Percentiles rank a stretch among this genome's conserved stretches.
phyloP scores from a whole-genome alignment of 2,113 vertebrate genomes.

The Morone chrysops region DNA sequence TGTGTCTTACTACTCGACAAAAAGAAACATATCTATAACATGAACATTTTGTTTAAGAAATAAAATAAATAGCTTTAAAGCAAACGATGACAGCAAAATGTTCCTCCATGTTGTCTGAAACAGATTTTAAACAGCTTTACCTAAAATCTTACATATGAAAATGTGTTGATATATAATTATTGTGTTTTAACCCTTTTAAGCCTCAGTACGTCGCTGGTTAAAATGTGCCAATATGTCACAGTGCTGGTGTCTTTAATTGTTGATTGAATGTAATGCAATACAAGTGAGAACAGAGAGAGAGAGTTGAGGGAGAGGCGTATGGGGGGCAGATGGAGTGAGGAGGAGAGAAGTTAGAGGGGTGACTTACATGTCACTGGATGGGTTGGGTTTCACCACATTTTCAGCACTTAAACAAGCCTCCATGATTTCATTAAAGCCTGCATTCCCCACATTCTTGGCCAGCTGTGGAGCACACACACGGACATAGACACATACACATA shows the following conservation, averaged over 20 bases:
- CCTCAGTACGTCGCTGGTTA: background rate
- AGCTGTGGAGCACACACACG: constrained; percentile 85
- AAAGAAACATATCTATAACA: too few relatives aligned
- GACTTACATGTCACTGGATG: constrained; percentile 97
- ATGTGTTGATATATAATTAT: too few relatives aligned
- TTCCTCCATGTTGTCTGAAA: too few relatives aligned
- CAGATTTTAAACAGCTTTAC: too few relatives aligned
- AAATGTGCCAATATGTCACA: background rate
- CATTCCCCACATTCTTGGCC: constrained; percentile 99
- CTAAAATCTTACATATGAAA: too few relatives aligned
- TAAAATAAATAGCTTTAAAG: too few relatives aligned
- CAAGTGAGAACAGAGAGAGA: background rate
- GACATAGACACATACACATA: constrained; percentile 32
- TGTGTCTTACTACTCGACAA: too few relatives aligned
- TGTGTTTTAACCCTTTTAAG: background rate
- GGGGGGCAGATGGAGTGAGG: background rate
- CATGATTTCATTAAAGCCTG: constrained; percentile 99
- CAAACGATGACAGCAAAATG: too few relatives aligned
- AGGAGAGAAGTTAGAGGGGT: constrained; percentile 1
- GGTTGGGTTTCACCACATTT: constrained; percentile 91
- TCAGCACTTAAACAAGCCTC: constrained; percentile 91
- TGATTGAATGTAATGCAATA: background rate
- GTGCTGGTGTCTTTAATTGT: constrained; percentile 11
- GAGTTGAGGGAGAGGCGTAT: background rate
- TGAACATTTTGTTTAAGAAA: too few relatives aligned